A percentile compares a stretch with the other conserved stretches of the same genome.
Evolutionary conservation across 2,797 vertebrate genomes (phyloP).

Genomic region (Leptoclinus maculatus): DNA sequence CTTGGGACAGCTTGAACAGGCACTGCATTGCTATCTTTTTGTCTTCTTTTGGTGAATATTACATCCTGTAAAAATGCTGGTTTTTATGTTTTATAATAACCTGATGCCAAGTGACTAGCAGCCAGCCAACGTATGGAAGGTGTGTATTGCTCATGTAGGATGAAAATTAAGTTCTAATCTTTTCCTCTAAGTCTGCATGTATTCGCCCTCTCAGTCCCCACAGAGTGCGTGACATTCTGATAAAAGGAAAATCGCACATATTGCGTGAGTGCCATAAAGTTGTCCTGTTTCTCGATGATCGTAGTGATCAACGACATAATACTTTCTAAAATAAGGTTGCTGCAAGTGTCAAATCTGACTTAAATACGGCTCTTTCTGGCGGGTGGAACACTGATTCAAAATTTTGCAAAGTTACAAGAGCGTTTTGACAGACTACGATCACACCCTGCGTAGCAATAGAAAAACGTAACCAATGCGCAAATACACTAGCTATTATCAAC

Average conservation of each 20-base stretch:
- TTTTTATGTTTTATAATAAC: conserved; percentile 93
- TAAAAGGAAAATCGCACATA: conserved; percentile 88
- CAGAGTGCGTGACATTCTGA: conserved; percentile 88
- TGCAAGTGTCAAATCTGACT: conserved; percentile 45
- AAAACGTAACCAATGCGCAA: conserved; percentile 22
- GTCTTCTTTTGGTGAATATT: conserved; percentile 83
- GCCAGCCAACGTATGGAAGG: conserved; percentile 86
- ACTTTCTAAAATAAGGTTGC: conserved; percentile 61
- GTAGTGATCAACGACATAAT: conserved; percentile 61
- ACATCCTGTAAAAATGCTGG: conserved; percentile 86
- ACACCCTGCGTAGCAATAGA: conserved; percentile 43
- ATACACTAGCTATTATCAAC: conserved; percentile 46
- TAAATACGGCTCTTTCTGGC: conserved; percentile 78
- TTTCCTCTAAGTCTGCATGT: conserved; percentile 81
- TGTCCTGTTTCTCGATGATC: conserved; percentile 65
- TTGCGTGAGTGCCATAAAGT: conserved; percentile 89
- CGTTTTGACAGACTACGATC: conserved; percentile 54
- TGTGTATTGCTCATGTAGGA: conserved; percentile 83
- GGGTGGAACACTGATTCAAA: conserved; percentile 66
- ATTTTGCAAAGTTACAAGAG: conserved; percentile 40
- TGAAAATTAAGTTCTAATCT: conserved; percentile 86
- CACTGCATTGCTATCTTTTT: conserved; percentile 94
- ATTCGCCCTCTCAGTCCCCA: conserved; percentile 86
- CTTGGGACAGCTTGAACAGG: conserved; percentile 98
- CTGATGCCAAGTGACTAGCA: conserved; percentile 86